Evolutionary conservation across 2,888 invertebrate genomes (phyloP).

Genomic region (Eumacrocentrus americanus): DNA sequence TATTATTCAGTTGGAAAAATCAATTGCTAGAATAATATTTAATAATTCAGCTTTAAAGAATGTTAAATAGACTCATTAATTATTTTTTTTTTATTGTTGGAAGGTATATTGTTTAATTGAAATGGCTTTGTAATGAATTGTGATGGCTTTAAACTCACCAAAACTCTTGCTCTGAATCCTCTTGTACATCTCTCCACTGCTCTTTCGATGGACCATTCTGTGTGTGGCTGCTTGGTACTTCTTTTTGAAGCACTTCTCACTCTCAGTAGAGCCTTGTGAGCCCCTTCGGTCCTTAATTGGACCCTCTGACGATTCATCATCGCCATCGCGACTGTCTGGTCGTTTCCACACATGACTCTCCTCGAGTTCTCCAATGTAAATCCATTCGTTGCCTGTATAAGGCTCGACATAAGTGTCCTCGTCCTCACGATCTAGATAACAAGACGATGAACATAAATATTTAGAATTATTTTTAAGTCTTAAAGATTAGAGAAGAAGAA

Average conservation of each 20-base stretch:
- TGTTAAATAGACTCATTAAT: too few species aligned
- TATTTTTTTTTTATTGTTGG: too few species aligned
- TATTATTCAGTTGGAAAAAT: too few species aligned
- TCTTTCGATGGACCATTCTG: conserved; percentile 86
- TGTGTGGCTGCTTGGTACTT: conserved; percentile 87
- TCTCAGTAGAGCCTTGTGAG: conserved; percentile 71
- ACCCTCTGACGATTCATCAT: conserved; percentile 52
- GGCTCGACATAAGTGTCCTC: conserved; percentile 78
- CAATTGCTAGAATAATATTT: too few species aligned
- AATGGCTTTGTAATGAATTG: too few species aligned
- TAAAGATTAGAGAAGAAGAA: neutral
- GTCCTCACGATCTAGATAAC: conserved; percentile 64
- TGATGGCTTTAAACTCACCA: conserved; percentile 77
- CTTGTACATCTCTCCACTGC: conserved; percentile 88
- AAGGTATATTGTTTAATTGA: too few species aligned
- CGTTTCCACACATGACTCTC: conserved; percentile 71
- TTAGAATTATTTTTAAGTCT: neutral
- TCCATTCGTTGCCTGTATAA: conserved; percentile 75
- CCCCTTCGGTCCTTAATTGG: conserved; percentile 62
- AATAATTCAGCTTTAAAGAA: too few species aligned
- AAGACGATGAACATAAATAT: neutral
- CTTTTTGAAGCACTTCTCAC: conserved; percentile 85
- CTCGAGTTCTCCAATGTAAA: conserved; percentile 77
- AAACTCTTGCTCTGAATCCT: conserved; percentile 82
- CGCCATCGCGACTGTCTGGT: conserved; percentile 49